phyloP scores from a whole-genome alignment of 2,888 invertebrate genomes.

The Morpho achilles region DNA sequence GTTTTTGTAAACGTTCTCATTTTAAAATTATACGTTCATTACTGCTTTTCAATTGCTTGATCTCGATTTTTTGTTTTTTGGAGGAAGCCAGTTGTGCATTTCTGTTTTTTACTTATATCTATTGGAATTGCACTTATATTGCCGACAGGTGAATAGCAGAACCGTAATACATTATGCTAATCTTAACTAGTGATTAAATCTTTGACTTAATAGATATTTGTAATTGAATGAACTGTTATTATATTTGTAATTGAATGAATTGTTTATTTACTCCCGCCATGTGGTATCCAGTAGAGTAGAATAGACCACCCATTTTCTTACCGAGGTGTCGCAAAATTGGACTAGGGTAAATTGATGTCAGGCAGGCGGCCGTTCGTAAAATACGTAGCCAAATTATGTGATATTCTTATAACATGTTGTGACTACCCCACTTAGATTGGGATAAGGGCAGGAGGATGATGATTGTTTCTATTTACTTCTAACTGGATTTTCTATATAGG shows the following conservation, averaged over 20 bases:
- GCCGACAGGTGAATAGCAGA: conserved; percentile 21
- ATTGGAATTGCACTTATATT: conserved; percentile 8
- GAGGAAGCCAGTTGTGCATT: conserved; percentile 13
- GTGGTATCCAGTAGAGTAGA: no score
- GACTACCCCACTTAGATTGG: no score
- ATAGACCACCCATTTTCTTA: no score
- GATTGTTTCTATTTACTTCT: neutral
- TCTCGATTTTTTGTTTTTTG: conserved; percentile 30
- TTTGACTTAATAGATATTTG: conserved; percentile 1
- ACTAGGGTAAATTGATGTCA: no score
- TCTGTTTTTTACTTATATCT: conserved; percentile 5
- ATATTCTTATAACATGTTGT: no score
- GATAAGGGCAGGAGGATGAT: no score
- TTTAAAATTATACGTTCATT: conserved; percentile 38
- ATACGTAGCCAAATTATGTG: no score
- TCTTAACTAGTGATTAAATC: conserved; percentile 10
- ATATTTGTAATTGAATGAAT: no score
- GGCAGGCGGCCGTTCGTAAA: no score
- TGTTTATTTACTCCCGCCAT: no score
- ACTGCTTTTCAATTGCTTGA: conserved; percentile 35
- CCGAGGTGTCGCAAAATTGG: no score
- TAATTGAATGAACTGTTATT: conserved; percentile 8
- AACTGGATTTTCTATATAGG: no score
- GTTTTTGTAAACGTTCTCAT: conserved; percentile 38
- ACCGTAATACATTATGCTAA: conserved; percentile 13